Percentiles rank a stretch among this genome's conserved stretches.
Evolutionary conservation across 2,797 vertebrate species (phyloP).

Genomic region (Pteronotus mesoamericanus): DNA sequence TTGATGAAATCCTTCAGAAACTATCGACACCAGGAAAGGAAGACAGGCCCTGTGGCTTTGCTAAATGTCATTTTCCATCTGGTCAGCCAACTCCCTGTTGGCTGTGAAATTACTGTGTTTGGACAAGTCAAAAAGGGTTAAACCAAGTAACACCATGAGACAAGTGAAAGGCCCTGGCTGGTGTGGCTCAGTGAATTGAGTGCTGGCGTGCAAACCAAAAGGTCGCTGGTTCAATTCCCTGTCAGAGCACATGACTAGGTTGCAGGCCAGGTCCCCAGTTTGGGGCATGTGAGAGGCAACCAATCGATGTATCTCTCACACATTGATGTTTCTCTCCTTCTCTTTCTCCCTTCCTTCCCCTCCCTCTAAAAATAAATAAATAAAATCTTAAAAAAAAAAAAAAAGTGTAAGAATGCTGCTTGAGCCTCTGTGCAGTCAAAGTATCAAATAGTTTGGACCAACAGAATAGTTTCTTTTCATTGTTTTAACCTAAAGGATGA

Average conservation of each 20-base stretch:
- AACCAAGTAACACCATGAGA: slow-evolving; percentile 71
- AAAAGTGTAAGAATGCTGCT: slow-evolving; percentile 66
- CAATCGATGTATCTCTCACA: no score
- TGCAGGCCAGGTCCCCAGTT: no score
- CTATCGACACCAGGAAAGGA: not conserved
- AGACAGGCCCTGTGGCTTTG: not conserved
- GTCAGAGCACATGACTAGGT: no score
- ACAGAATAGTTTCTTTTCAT: slow-evolving; percentile 54
- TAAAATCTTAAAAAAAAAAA: no score
- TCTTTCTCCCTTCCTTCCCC: no score
- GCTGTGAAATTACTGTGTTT: slow-evolving; percentile 65
- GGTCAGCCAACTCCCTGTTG: slow-evolving; percentile 42
- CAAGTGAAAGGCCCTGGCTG: no score
- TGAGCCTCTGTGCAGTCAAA: slow-evolving; percentile 66
- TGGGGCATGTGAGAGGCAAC: no score
- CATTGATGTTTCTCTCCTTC: no score
- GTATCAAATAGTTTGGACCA: slow-evolving; percentile 71
- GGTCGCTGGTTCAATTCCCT: no score
- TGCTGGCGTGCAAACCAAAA: no score
- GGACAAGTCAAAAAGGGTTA: slow-evolving; percentile 74
- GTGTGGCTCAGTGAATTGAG: no score
- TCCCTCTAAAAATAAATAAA: no score
- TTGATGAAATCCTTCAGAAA: not conserved
- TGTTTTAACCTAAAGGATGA: slow-evolving; percentile 66
- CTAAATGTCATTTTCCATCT: slow-evolving; percentile 45